Conservation (phyloP, 2,888 invertebrate genomes). For the Magallana nippona region DNA sequence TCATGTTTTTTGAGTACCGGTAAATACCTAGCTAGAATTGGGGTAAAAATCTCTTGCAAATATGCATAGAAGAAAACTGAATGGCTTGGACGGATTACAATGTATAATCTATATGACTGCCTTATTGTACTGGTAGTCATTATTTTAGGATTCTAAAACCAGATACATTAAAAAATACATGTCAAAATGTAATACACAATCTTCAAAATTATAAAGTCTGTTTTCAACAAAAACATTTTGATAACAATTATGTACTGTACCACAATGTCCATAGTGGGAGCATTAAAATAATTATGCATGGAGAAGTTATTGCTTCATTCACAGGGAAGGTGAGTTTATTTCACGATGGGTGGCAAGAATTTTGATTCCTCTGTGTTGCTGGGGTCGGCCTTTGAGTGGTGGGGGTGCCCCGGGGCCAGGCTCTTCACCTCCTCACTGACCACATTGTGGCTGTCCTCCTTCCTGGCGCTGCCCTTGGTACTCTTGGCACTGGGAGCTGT, state of each 20-base stretch:
- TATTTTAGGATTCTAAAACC: too few relatives aligned
- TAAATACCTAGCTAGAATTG: conserved; percentile 11
- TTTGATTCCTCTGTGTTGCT: conserved; percentile 47
- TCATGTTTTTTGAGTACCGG: conserved; percentile 8
- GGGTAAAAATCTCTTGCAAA: neutral
- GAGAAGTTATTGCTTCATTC: neutral
- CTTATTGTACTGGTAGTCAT: too few relatives aligned
- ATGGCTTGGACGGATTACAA: conserved; percentile 2
- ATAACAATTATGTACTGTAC: too few relatives aligned
- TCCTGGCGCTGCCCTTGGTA: conserved; percentile 53
- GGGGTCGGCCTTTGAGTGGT: conserved; percentile 25
- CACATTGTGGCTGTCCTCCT: conserved; percentile 42
- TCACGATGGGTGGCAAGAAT: conserved; percentile 53
- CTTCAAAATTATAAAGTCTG: too few relatives aligned
- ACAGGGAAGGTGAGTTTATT: conserved; percentile 33
- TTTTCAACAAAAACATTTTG: too few relatives aligned
- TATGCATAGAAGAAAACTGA: conserved; percentile 10
- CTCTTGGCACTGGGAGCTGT: conserved; percentile 63
- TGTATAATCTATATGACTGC: neutral
- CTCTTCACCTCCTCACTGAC: conserved; percentile 46
- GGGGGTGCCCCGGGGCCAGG: conserved; percentile 7
- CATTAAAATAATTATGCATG: neutral
- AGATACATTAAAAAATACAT: too few relatives aligned
- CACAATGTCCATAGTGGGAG: neutral
- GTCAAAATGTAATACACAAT: too few relatives aligned